Evolutionary conservation across 2,797 vertebrate genomes (phyloP), one percentile per base, ranked within the genome.

Genomic region (Molossus alvarezi): DNA sequence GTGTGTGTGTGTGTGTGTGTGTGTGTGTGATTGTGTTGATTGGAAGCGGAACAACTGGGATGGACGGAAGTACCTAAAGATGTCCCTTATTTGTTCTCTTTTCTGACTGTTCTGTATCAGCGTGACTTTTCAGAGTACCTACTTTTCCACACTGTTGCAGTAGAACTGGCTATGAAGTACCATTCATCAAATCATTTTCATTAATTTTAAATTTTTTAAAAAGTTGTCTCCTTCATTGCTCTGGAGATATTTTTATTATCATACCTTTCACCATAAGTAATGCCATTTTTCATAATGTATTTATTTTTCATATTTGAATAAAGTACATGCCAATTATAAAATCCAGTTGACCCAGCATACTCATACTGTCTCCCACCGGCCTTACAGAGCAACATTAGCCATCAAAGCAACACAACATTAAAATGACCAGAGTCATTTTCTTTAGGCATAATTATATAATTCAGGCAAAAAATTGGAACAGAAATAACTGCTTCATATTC

Each of bases 141-240:
- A 23, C 1, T 33, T 21, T 13, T 65, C 15, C 13, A 58, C 3
- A 75, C 0, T 64, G 29, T 67, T 97, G 77, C 75, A 72, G 75
- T 67, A 97, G 88, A 41, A 84, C 17, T 87, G 41, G 15, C 95
- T 96, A 92, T 58, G 91, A 96, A 94, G 83, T 96, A 97, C 82
- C 95, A 97, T 57, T 94, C 93, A 97, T 62, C 88, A 97, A 98
- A 94, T 96, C 91, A 97, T 91, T 1, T 5, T 41, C 88, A 97
- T 97, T 96, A 80, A 64, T 80, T 82, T 81, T 60, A 27, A 83
- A 7, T 45, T 53, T 53, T 41, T 67, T n/a, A 9, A 21, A 21
- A 92, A 89, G 33, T 13, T 79, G 5, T 60, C 84, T 90, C 69
- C 77, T 90, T 96, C 3, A 25, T 25, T 96, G 62, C 65, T 69